Percentiles rank a stretch among this genome's conserved stretches.
phyloP scores from a whole-genome alignment of 2,113 vertebrate genomes.

The Heterochromis multidens region DNA sequence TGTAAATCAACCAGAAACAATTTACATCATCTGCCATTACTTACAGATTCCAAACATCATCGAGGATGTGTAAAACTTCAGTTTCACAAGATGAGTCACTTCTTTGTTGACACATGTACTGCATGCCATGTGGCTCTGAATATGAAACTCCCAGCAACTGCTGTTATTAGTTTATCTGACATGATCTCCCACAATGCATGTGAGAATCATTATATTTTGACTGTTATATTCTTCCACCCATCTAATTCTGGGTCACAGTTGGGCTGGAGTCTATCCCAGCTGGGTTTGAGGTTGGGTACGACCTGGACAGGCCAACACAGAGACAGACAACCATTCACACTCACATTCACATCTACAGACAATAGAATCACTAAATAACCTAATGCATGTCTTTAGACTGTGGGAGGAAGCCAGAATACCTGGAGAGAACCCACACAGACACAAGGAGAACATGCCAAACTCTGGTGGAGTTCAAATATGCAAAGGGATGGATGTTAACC shows the following conservation, averaged over 20 bases:
- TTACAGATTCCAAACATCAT: background rate
- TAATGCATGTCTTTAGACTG: too few relatives aligned
- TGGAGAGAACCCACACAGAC: too few relatives aligned
- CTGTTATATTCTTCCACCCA: background rate
- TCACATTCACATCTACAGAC: too few relatives aligned
- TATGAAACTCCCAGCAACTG: background rate
- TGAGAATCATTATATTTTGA: background rate
- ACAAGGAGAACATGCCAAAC: too few relatives aligned
- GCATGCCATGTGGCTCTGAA: background rate
- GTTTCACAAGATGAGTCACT: background rate
- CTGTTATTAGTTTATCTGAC: background rate
- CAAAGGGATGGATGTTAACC: too few relatives aligned
- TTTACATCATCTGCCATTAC: background rate
- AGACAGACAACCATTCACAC: too few relatives aligned
- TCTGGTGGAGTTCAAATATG: too few relatives aligned
- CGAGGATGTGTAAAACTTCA: background rate
- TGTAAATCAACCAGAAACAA: background rate
- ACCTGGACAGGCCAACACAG: too few relatives aligned
- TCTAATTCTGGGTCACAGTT: background rate
- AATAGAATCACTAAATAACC: too few relatives aligned
- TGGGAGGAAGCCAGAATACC: too few relatives aligned
- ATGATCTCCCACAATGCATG: background rate
- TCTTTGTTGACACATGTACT: background rate
- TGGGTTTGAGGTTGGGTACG: too few relatives aligned
- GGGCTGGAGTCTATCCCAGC: background rate